A percentile compares a stretch with the other conserved stretches of the same genome.
phyloP scores from a whole-genome alignment of 2,888 invertebrate species.

The Branchipolynoe longqiensis region DNA sequence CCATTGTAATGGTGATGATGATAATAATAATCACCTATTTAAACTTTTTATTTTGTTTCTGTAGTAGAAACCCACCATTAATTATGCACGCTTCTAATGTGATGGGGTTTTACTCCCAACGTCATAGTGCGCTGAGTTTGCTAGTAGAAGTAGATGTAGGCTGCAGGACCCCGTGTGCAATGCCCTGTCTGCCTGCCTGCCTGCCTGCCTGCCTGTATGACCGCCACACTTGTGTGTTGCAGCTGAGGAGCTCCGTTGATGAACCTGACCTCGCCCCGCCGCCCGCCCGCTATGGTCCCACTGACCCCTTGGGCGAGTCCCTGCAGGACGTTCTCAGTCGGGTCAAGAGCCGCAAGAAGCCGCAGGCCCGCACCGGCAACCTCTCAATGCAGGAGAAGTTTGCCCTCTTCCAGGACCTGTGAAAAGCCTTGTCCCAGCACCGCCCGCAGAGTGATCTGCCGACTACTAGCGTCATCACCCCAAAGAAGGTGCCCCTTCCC shows the following conservation, averaged over 20 bases:
- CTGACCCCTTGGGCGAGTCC: neutral
- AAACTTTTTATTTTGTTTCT: neutral
- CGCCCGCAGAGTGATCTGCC: too few relatives aligned
- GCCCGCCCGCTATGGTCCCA: neutral
- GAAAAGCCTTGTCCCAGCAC: too few relatives aligned
- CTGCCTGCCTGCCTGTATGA: too few relatives aligned
- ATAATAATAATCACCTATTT: neutral
- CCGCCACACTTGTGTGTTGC: too few relatives aligned
- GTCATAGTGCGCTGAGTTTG: too few relatives aligned
- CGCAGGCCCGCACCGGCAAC: conserved; percentile 30
- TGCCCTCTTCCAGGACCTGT: conserved; percentile 61
- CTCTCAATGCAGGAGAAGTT: conserved; percentile 64
- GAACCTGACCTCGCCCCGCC: neutral
- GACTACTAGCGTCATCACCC: too few relatives aligned
- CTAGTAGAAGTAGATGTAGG: too few relatives aligned
- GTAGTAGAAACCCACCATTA: conserved; percentile 8
- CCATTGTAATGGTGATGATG: neutral
- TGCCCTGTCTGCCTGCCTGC: too few relatives aligned
- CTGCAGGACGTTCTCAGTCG: conserved; percentile 46
- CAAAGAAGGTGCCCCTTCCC: too few relatives aligned
- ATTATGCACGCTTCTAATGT: too few relatives aligned
- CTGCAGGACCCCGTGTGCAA: neutral
- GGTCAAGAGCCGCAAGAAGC: conserved; percentile 64
- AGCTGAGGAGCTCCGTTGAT: too few relatives aligned
- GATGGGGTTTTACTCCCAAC: too few relatives aligned